Percentiles rank a stretch among this genome's conserved stretches.
Evolutionary conservation across 2,113 vertebrate species (phyloP).

Genomic region (Buteo buteo): DNA sequence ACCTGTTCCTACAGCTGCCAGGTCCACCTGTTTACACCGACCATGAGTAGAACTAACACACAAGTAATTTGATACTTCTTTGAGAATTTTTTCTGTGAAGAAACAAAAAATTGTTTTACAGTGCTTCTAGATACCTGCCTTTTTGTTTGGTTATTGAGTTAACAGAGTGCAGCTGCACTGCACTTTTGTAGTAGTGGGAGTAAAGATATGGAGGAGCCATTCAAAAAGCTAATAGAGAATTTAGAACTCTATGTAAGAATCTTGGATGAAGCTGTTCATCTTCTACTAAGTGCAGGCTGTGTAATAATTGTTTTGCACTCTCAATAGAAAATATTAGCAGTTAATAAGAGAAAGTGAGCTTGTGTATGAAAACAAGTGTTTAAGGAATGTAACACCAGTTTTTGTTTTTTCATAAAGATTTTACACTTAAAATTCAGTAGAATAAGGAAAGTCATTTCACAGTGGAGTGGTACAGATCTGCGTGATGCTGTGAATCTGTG

Average conservation of each 20-base stretch:
- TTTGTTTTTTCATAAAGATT: background rate
- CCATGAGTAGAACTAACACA: background rate
- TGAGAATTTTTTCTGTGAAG: background rate
- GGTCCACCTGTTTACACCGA: background rate
- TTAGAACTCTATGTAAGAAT: background rate
- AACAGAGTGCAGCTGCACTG: background rate
- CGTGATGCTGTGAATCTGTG: background rate
- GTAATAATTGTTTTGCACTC: background rate
- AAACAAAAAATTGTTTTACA: background rate
- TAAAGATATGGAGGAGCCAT: background rate
- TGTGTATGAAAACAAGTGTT: background rate
- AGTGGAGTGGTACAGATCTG: background rate
- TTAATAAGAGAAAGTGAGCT: background rate
- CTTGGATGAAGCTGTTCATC: background rate
- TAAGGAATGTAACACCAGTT: background rate
- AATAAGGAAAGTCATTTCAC: background rate
- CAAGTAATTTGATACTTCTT: background rate
- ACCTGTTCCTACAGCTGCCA: background rate
- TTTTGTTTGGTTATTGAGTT: background rate
- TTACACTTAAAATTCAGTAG: background rate
- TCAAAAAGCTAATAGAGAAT: background rate
- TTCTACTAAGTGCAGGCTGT: background rate
- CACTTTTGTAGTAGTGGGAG: background rate
- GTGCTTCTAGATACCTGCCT: background rate
- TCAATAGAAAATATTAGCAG: background rate